Base-by-base conservation (phyloP, 2,113 vertebrate species). In the Trematocara stigmaticum region DNA sequence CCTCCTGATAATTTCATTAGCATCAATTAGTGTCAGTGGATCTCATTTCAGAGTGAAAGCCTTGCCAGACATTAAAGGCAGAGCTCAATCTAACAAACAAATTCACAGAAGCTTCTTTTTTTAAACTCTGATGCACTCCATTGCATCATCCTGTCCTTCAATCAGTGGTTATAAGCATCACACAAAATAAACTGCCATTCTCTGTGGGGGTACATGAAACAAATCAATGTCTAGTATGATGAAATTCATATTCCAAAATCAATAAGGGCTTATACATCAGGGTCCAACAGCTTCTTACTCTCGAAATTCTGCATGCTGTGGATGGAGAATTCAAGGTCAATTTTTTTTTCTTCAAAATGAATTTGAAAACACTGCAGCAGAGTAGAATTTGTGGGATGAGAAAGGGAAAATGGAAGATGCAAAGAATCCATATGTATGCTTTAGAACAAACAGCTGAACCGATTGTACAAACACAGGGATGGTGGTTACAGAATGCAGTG, bases 171-270 rank as follows among this genome's bases (percentile, higher is more conserved):
- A 84, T 61, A 23, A 51, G 85, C 79, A 89, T 85, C 83, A 83
- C 66, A 64, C 45, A 51, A 87, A 92, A 84, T 85, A 90, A 90
- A 83, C 82, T 83, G 52, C 38, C 51, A 31, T 49, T 88, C 84
- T 90, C 85, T 71, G 69, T 64, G 20, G 86, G 57, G 16, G 7
- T 15, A n/a, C 78, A 38, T 82, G 84, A 84, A 92, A 90, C 53
- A n/a, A 79, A 93, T 92, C 88, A 84, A 83, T 90, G 84, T 90
- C 85, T 89, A 85, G 56, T 66, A 64, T 59, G 83, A 87, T 80
- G 35, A 84, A 69, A 84, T 81, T 91, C 82, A 85, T 83, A 79
- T 80, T 87, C 26, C 12, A 5, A 81, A 76, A 91, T 90, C 89
- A 83, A 91, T 89, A 79, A 10, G 6, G 61, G 80, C 6, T 84